Evolutionary conservation across 2,113 vertebrate genomes (phyloP).

Genomic region (Phoxinus phoxinus): DNA sequence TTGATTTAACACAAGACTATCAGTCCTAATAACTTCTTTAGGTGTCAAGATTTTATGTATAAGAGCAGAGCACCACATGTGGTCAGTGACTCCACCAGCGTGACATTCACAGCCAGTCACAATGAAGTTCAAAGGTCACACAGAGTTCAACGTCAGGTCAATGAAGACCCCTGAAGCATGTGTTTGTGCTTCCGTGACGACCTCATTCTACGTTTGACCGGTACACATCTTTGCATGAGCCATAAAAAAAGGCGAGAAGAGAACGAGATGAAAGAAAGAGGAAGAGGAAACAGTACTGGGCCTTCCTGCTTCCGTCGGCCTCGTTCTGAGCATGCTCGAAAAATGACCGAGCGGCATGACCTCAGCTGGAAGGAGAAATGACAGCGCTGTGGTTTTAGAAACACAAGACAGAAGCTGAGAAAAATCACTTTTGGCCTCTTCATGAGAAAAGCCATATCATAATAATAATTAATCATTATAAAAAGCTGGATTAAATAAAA

Average conservation of each 20-base stretch:
- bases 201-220: conserved; percentile 5
- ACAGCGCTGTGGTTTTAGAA: background rate
- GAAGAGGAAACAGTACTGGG: conserved; percentile 36
- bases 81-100: background rate
- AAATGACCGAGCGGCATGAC: background rate
- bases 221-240: conserved; percentile 42
- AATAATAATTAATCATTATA: too few relatives aligned
- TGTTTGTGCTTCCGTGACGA: background rate
- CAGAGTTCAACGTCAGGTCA: conserved; percentile 34
- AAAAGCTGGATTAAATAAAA: too few relatives aligned
- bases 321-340: background rate
- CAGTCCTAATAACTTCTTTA: background rate
- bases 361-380: background rate
- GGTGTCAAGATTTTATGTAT: background rate
- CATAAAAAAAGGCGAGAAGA: conserved; percentile 33
- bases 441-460: too few relatives aligned
- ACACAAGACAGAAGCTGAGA: background rate
- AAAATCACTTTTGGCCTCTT: background rate
- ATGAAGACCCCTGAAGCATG: background rate
- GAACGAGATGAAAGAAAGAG: background rate
- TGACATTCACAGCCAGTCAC: background rate
- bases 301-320: conserved; percentile 43
- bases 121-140: conserved; percentile 21
- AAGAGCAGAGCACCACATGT: background rate
- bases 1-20: background rate